A percentile compares a stretch with the other conserved stretches of the same genome.
Evolutionary conservation across 2,888 invertebrate species (phyloP).

Genomic region (Drosophila neotestacea): DNA sequence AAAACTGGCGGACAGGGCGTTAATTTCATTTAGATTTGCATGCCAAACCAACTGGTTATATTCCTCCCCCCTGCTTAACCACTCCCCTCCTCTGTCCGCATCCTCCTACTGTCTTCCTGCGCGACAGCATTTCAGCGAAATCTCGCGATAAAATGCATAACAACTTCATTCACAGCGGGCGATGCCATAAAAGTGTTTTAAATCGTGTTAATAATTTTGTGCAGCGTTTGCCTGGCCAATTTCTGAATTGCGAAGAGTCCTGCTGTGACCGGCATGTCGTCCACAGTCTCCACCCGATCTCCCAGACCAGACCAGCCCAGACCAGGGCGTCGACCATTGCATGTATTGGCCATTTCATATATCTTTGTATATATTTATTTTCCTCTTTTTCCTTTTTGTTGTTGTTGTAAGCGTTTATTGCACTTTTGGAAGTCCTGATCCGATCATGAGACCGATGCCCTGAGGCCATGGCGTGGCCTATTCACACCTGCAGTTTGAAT

Average conservation of each 20-base stretch:
- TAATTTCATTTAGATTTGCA: conserved; percentile 75
- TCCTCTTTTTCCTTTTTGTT: background rate
- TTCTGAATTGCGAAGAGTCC: conserved; percentile 75
- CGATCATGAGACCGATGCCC: conserved; percentile 25
- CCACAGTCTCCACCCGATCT: conserved; percentile 29
- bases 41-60: conserved; percentile 60
- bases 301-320: conserved; percentile 6
- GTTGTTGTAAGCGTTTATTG: conserved; percentile 54
- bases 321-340: conserved; percentile 43
- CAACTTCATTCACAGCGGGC: conserved; percentile 85
- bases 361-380: conserved; percentile 5
- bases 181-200: conserved; percentile 85
- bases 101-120: background rate
- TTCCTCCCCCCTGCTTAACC: background rate
- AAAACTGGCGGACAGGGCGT: conserved; percentile 75
- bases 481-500: conserved; percentile 72
- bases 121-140: conserved; percentile 67
- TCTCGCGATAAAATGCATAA: conserved; percentile 81
- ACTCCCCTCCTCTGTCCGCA: background rate
- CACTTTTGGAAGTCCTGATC: conserved; percentile 45
- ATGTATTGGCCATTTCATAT: conserved; percentile 52
- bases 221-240: conserved; percentile 73
- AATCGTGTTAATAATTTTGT: conserved; percentile 85
- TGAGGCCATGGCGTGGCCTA: conserved; percentile 62
- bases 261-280: conserved; percentile 79